Evolutionary conservation across 2,797 vertebrate genomes (phyloP).

Genomic region (Sphenodon punctatus): DNA sequence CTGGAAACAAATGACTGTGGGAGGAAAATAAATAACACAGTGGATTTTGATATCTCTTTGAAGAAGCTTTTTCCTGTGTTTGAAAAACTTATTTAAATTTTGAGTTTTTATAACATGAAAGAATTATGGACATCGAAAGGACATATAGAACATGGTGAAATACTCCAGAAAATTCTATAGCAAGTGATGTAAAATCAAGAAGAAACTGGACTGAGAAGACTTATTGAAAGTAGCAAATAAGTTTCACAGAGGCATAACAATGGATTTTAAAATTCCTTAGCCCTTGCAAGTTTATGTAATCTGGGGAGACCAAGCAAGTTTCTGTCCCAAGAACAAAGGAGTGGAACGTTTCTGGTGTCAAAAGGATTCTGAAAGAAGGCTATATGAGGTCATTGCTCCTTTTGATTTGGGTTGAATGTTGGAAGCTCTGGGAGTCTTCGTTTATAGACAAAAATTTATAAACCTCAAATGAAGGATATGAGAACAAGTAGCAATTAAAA

Average conservation of each 20-base stretch:
- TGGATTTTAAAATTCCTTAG: neutral
- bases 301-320: neutral
- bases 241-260: neutral
- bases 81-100: neutral
- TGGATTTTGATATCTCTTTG: neutral
- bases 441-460: neutral
- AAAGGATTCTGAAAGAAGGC: constrained; percentile 6
- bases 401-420: neutral
- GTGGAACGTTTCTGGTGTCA: neutral
- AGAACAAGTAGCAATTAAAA: too few relatives aligned
- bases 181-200: neutral
- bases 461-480: neutral
- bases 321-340: constrained; percentile 51
- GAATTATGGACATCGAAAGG: neutral
- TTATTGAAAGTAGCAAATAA: neutral
- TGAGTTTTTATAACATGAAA: too few relatives aligned
- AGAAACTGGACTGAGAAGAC: neutral
- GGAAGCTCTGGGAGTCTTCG: neutral
- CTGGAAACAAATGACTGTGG: constrained; percentile 16
- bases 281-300: neutral
- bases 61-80: neutral
- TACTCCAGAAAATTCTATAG: neutral
- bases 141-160: neutral
- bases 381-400: neutral
- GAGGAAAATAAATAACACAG: neutral